These are phyloP conservation scores for Noctuana brunneofusca DNA, from an alignment of 2,888 invertebrate species.

Conservation along the genomic window DNA sequence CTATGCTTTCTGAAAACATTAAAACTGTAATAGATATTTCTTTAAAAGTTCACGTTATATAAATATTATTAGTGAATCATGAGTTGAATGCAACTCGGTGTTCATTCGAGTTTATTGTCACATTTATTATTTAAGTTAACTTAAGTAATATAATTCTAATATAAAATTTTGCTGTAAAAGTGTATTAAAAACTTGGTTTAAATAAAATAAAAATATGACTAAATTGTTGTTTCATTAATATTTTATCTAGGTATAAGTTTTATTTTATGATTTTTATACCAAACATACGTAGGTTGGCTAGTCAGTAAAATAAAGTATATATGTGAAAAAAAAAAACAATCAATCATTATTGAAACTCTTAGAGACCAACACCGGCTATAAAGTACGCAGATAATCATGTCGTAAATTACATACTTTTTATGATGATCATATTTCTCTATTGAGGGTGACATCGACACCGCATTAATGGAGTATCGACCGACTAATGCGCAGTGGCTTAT, in stretches of 20 bases:
- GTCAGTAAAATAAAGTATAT: neutral
- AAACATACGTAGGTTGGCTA: neutral
- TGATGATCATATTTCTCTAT: slow-evolving; percentile 15
- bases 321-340: neutral
- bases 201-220: slow-evolving; percentile 67
- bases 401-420: slow-evolving; percentile 11
- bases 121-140: slow-evolving; percentile 74
- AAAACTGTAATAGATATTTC: neutral
- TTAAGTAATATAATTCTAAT: slow-evolving; percentile 64
- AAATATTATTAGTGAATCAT: neutral
- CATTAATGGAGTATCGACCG: slow-evolving; percentile 12
- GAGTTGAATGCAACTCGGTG: slow-evolving; percentile 27
- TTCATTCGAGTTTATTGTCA: slow-evolving; percentile 68
- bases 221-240: slow-evolving; percentile 49
- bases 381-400: neutral
- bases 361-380: neutral
- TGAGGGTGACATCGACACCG: slow-evolving; percentile 3
- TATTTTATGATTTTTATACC: too few relatives aligned
- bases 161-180: slow-evolving; percentile 72
- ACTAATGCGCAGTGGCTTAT: slow-evolving; percentile 7
- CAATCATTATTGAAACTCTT: slow-evolving; percentile 1
- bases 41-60: neutral
- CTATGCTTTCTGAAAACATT: neutral
- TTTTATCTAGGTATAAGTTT: too few relatives aligned
- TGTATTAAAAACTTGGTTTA: slow-evolving; percentile 77